Evolutionary conservation across 2,888 invertebrate genomes (phyloP), one percentile per base, ranked within the genome.

Genomic region (Hirtodrosophila cameraria): DNA sequence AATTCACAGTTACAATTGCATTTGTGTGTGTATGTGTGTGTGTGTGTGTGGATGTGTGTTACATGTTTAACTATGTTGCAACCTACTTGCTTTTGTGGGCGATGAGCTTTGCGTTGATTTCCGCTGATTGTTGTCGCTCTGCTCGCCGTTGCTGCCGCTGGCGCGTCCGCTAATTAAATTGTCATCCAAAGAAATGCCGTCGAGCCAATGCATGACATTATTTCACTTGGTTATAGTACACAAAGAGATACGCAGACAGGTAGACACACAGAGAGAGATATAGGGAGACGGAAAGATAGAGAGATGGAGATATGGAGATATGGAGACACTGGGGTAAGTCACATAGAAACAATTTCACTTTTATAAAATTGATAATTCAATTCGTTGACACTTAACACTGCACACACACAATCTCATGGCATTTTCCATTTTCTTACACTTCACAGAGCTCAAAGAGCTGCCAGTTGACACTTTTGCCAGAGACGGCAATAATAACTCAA

Each of bases 121-220:
- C 45, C 88, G 83, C 63, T 82, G 89, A 76, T 87, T 88, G 73
- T 60, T 73, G 78, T 88, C 89, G 68, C 83, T 85, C 64, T 88
- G 75, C 65, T 89, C 89, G 60, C 86, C 88, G 77, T 88, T 89
- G 67, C 88, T 88, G 69, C 79, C 87, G 68, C 86, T 88, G 66
- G 86, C 67, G 71, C 86, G 87, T 69, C 89, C 88, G 80, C 84
- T 89, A 87, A 89, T 89, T 89, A 89, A 88, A 89, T 88, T 89
- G 87, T 89, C 89, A 78, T 89, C 89, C 74, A 89, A 84, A 61
- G 89, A 88, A 79, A 89, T 81, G 54, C 89, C 88, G 87, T 89
- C 89, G 72, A 89, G 75, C 89, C 89, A 89, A 88, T 87, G 89
- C 89, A 89, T 89, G 89, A 82, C 89, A 89, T 88, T 77, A 78